Percentiles rank a stretch among this genome's conserved stretches.
Conservation (phyloP, 2,888 invertebrate species). For the Nomada ruficornis region DNA sequence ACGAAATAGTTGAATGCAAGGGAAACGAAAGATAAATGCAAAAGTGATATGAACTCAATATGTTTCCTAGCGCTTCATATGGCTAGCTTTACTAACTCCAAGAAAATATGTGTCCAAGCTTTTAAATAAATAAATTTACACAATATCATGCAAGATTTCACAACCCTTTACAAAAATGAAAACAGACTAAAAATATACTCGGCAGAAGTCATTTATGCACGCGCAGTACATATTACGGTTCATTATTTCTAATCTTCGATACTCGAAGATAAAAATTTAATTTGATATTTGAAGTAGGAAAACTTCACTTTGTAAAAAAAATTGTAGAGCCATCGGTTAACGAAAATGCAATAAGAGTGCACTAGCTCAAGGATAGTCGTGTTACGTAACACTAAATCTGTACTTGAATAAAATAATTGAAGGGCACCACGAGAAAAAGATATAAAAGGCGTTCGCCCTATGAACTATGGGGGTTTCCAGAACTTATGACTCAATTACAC, state of each 20-base stretch:
- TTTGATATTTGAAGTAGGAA: not conserved
- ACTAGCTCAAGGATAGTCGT: conserved; percentile 69
- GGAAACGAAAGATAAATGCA: not conserved
- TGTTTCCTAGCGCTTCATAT: too few species aligned
- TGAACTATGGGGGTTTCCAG: conserved; percentile 14
- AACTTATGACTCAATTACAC: conserved; percentile 41
- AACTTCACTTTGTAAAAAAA: not conserved
- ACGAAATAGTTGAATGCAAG: not conserved
- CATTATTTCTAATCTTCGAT: not conserved
- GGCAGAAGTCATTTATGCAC: not conserved
- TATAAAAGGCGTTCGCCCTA: not conserved
- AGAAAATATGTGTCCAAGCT: not conserved
- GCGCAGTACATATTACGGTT: not conserved
- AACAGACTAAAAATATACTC: too few species aligned
- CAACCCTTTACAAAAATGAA: conserved; percentile 1
- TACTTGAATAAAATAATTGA: conserved; percentile 18
- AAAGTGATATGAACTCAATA: not conserved
- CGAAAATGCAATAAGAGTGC: conserved; percentile 66
- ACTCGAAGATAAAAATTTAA: not conserved
- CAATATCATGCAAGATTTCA: conserved; percentile 28
- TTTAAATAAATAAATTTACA: not conserved
- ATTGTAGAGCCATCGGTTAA: conserved; percentile 11
- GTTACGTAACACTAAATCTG: conserved; percentile 73
- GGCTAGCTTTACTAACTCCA: not conserved
- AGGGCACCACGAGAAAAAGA: not conserved